These are phyloP conservation scores for Diarsia dahlii DNA, from an alignment of 2,888 invertebrate genomes.

Conservation along the genomic window DNA sequence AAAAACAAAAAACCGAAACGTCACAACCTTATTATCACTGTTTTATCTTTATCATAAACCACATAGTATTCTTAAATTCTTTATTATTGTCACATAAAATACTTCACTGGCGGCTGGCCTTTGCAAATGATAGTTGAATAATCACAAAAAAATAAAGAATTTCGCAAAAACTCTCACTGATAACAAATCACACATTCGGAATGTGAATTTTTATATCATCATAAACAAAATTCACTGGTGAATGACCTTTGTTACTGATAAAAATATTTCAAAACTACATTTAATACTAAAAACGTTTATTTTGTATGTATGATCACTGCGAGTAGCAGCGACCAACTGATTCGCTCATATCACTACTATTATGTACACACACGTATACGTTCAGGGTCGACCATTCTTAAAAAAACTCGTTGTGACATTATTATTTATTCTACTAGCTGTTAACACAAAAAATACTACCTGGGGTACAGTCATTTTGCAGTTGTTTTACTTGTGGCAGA, in stretches of 20 bases:
- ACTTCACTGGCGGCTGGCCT: not conserved
- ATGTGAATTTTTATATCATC: not conserved
- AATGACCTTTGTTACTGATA: conserved; percentile 13
- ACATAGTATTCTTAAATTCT: not conserved
- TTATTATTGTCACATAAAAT: not conserved
- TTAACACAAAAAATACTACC: not conserved
- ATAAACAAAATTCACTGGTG: not conserved
- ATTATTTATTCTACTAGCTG: not conserved
- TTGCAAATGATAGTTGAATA: not conserved
- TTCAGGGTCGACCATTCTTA: conserved; percentile 8
- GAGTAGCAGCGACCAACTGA: conserved; percentile 25
- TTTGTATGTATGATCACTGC: not conserved
- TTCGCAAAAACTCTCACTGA: not conserved
- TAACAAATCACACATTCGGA: not conserved
- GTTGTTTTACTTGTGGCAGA: not conserved
- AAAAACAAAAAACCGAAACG: not conserved
- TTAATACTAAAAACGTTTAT: not conserved
- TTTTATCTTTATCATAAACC: not conserved
- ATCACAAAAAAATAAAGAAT: not conserved
- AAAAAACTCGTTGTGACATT: not conserved
- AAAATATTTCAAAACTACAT: not conserved
- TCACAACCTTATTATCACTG: not conserved
- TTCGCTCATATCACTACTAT: conserved; percentile 6
- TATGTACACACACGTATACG: not conserved
- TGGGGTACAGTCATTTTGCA: not conserved